Evolutionary conservation across 2,113 vertebrate genomes (phyloP), one percentile per base, ranked within the genome.

Genomic region (Cryptomyrus ogoouensis): DNA sequence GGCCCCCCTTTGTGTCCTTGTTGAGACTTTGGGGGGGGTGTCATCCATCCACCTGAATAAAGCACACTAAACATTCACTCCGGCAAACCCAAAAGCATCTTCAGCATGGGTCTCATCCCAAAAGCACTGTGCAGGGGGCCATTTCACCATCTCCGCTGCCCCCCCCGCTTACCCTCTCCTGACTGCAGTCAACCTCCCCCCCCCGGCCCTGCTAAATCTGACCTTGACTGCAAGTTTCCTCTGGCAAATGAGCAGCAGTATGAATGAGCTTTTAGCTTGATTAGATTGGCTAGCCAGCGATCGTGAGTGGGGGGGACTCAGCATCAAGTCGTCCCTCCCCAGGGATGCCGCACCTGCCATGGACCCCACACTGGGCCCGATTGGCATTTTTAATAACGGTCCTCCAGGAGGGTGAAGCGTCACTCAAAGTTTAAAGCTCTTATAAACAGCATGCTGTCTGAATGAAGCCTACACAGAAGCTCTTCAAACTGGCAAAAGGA

Each of bases 251-350:
- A 91, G 92, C 91, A 90, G 90, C 92, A 89, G 93, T 94, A 92
- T 93, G 91, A 91, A 93, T 92, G 90, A 92, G 95, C 95, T 96
- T 96, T 96, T 96, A 96, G 94, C 92, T 93, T 96, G 95, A 96
- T 96, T 96, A 94, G 93, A 91, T 94, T 90, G 89, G 93, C 91
- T 92, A 74, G 89, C 91, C 92, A 89, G 74, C 42, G 6, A 56
- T 31, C 31, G 27, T 62, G 83, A 85, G 77, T 42, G 3, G 15
- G 42, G 77, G 58, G 15, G 15, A 47, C 27, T 12, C 21, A 24
- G 21, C 49, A 80, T 31, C 39, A 39, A 56, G 49, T 77, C 24
- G 74, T 58, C 13, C 31, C 85, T 56, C 85, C 15, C 15, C 49
- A 35, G 85, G 13, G 13, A 87, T 5, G 24, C 46, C 1, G 8